phyloP scores from a whole-genome alignment of 2,888 invertebrate species.

The Lochmaea capreae region DNA sequence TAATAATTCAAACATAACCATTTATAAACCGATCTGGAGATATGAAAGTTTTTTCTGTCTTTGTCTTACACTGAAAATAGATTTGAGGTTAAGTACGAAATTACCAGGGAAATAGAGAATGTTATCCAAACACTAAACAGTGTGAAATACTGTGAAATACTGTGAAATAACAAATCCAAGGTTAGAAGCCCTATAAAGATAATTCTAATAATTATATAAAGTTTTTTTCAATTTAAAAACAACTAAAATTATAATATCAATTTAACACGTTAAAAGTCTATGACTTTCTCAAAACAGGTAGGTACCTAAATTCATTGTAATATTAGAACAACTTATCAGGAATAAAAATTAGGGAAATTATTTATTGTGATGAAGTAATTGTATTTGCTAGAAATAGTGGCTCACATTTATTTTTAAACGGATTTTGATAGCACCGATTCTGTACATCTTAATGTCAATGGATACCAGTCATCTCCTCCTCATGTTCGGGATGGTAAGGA shows the following conservation, averaged over 20 bases:
- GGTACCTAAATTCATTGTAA: too few species aligned
- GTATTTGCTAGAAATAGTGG: not conserved
- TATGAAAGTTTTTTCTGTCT: conserved; percentile 37
- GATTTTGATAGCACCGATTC: conserved; percentile 47
- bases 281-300: not conserved
- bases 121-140: not conserved
- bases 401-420: conserved; percentile 30
- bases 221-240: too few species aligned
- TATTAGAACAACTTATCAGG: not conserved
- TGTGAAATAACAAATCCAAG: not conserved
- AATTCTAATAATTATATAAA: too few species aligned
- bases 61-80: conserved; percentile 26
- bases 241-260: too few species aligned
- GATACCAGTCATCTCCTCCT: not conserved
- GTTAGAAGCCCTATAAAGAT: not conserved
- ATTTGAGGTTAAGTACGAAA: conserved; percentile 22
- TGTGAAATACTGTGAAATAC: too few species aligned
- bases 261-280: not conserved
- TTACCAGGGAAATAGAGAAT: conserved; percentile 5
- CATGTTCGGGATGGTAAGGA: conserved; percentile 75
- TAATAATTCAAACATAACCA: conserved; percentile 7
- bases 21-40: conserved; percentile 11
- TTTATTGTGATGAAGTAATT: not conserved
- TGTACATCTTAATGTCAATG: conserved; percentile 46
- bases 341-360: not conserved